phyloP scores from a whole-genome alignment of 2,797 vertebrate species.

The Meriones psammophilus region DNA sequence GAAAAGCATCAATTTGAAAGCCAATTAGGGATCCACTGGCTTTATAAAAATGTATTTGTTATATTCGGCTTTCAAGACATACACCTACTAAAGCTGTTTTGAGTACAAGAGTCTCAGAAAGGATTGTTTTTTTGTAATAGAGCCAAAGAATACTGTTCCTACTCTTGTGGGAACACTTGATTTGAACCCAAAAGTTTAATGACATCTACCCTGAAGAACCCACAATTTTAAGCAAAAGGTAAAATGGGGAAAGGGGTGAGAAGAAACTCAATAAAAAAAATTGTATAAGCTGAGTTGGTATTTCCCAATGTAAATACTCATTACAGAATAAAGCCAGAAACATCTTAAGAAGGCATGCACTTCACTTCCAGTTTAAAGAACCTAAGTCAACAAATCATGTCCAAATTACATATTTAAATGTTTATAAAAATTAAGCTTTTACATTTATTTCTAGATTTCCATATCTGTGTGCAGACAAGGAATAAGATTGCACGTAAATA shows the following conservation, averaged over 20 bases:
- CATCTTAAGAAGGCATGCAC: constrained; percentile 79
- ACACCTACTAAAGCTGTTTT: constrained; percentile 69
- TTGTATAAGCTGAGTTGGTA: constrained; percentile 32
- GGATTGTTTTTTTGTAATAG: constrained; percentile 57
- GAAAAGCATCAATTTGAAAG: constrained; percentile 62
- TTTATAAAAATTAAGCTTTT: constrained; percentile 90
- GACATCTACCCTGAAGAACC: constrained; percentile 65
- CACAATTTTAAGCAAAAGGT: constrained; percentile 58
- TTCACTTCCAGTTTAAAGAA: constrained; percentile 79
- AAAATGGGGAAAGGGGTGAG: neutral
- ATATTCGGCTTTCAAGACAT: constrained; percentile 65
- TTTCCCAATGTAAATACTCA: constrained; percentile 76
- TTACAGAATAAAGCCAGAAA: constrained; percentile 78
- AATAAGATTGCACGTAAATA: constrained; percentile 87
- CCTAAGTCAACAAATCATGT: constrained; percentile 87
- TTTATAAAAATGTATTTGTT: constrained; percentile 14
- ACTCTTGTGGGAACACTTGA: constrained; percentile 56
- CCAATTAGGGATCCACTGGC: constrained; percentile 51
- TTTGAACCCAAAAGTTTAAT: constrained; percentile 67
- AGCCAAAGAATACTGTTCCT: constrained; percentile 63
- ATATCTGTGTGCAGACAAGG: constrained; percentile 87
- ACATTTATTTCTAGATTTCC: constrained; percentile 91
- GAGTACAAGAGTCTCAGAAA: constrained; percentile 36
- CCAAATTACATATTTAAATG: constrained; percentile 87
- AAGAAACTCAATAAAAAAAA: constrained; percentile 71